These are phyloP conservation scores for Drosophila conformis DNA, from an alignment of 2,888 invertebrate genomes.

Conservation along the genomic window DNA sequence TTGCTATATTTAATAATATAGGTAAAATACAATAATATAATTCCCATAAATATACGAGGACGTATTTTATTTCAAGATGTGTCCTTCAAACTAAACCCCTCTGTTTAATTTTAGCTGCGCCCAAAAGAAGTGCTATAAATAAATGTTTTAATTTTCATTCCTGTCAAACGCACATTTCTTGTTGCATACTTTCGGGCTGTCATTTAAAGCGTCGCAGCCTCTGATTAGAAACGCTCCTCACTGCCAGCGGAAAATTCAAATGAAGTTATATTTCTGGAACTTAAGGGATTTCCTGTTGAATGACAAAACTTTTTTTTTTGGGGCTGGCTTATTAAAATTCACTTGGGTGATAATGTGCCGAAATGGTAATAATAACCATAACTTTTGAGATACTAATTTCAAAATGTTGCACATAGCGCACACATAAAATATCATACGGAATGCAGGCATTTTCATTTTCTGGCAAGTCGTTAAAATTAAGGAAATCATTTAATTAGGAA, in stretches of 20 bases:
- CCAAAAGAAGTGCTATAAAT: constrained; percentile 47
- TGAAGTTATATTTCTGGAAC: constrained; percentile 12
- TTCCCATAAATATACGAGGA: background rate
- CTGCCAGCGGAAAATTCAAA: constrained; percentile 1
- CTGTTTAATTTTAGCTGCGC: constrained; percentile 13
- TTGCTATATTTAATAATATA: background rate
- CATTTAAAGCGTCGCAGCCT: constrained; percentile 8
- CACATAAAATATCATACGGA: constrained; percentile 59
- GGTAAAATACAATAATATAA: background rate
- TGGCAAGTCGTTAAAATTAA: constrained; percentile 71
- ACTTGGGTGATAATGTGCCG: constrained; percentile 60
- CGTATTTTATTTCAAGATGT: background rate
- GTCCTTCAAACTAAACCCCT: background rate
- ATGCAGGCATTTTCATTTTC: constrained; percentile 32
- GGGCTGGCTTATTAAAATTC: constrained; percentile 68
- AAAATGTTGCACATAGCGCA: constrained; percentile 68
- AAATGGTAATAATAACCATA: constrained; percentile 60
- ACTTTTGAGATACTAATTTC: constrained; percentile 77
- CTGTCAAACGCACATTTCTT: constrained; percentile 47
- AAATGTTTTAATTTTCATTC: constrained; percentile 43
- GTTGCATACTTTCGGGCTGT: constrained; percentile 59
- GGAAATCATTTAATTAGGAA: constrained; percentile 76
- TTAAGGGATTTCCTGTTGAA: constrained; percentile 10
- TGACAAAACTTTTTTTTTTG: constrained; percentile 44
- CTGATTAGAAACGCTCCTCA: constrained; percentile 21